Evolutionary conservation across 2,888 invertebrate species (phyloP).

Genomic region (Xanthorhoe spadicearia): DNA sequence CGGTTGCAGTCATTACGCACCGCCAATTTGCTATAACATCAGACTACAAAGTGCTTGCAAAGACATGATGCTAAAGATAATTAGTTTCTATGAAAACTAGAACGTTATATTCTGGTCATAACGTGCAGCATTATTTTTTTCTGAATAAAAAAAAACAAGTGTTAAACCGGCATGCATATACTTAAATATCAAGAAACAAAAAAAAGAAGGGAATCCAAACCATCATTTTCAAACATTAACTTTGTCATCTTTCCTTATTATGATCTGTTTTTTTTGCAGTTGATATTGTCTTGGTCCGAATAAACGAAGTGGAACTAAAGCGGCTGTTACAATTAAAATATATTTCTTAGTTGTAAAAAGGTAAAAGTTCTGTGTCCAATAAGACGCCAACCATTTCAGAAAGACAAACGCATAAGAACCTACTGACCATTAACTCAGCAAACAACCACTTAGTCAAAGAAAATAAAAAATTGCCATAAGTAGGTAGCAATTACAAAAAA

Average conservation of each 20-base stretch:
- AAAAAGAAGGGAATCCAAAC: too few species aligned
- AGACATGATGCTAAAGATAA: constrained; percentile 17
- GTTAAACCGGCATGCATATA: too few species aligned
- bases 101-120: not conserved
- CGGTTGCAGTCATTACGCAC: constrained; percentile 21
- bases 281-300: too few species aligned
- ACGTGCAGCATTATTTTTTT: too few species aligned
- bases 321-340: too few species aligned
- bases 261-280: too few species aligned
- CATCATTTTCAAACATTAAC: too few species aligned
- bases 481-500: constrained; percentile 79
- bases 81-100: not conserved
- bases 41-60: constrained; percentile 22
- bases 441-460: constrained; percentile 52
- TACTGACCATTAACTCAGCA: constrained; percentile 37
- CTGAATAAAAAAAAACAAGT: too few species aligned
- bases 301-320: too few species aligned
- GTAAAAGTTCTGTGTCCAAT: not conserved
- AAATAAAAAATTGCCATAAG: constrained; percentile 67
- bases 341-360: too few species aligned
- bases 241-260: too few species aligned
- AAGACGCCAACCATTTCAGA: not conserved
- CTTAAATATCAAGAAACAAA: too few species aligned
- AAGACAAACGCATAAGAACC: constrained; percentile 18
- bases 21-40: constrained; percentile 22